These are phyloP conservation scores for Nycticryphes semicollaris DNA, from an alignment of 2,113 vertebrate genomes.

Conservation along the genomic window DNA sequence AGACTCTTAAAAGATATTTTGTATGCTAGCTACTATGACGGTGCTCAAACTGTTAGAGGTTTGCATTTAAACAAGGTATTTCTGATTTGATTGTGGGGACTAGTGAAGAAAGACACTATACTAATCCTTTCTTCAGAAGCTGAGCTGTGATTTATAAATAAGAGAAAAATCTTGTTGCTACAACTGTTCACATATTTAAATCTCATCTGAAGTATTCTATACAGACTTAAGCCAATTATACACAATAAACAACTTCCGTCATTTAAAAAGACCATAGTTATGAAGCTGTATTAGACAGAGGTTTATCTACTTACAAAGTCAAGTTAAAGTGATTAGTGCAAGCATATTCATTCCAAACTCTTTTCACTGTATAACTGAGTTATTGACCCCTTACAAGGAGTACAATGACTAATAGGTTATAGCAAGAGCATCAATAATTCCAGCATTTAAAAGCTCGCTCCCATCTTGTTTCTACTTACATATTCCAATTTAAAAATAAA, in stretches of 20 bases:
- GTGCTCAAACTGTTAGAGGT: neutral
- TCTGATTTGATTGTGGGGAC: neutral
- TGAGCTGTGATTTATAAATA: neutral
- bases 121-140: neutral
- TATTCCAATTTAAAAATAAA: neutral
- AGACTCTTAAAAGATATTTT: neutral
- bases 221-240: slow-evolving; percentile 48
- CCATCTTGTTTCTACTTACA: neutral
- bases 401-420: neutral
- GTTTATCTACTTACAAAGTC: slow-evolving; percentile 24
- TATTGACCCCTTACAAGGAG: neutral
- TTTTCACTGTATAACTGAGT: neutral
- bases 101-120: neutral
- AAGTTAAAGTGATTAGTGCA: slow-evolving; percentile 19
- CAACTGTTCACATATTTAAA: slow-evolving; percentile 29
- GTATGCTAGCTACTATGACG: neutral
- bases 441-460: neutral
- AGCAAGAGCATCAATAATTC: neutral
- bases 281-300: slow-evolving; percentile 19
- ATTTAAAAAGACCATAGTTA: slow-evolving; percentile 1
- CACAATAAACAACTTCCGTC: slow-evolving; percentile 15
- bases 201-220: slow-evolving; percentile 17
- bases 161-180: slow-evolving; percentile 8
- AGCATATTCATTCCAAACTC: neutral
- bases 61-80: neutral